A percentile compares a stretch with the other conserved stretches of the same genome.
Conservation (phyloP, 2,113 vertebrate species). For the Cheilinus undulatus region DNA sequence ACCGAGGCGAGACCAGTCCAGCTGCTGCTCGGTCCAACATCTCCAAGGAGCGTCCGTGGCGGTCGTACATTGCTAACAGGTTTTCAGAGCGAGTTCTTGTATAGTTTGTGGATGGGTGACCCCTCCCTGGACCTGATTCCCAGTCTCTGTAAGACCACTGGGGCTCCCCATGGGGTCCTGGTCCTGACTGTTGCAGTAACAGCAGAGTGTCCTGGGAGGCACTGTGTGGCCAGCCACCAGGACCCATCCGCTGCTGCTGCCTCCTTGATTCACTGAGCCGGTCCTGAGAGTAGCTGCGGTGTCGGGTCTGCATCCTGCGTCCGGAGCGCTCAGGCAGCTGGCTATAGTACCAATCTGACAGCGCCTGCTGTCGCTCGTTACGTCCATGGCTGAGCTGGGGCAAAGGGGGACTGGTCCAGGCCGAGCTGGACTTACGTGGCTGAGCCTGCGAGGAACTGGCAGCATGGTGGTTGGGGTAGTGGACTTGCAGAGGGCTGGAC, state of each 20-base stretch:
- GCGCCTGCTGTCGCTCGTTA: constrained; percentile 87
- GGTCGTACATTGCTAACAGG: constrained; percentile 83
- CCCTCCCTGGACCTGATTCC: constrained; percentile 53
- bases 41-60: constrained; percentile 88
- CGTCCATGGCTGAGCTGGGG: constrained; percentile 65
- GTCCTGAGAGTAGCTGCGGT: constrained; percentile 94
- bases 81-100: constrained; percentile 88
- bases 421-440: constrained; percentile 56
- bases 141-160: constrained; percentile 73
- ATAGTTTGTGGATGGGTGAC: constrained; percentile 55
- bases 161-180: constrained; percentile 71
- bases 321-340: constrained; percentile 86
- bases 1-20: constrained; percentile 80
- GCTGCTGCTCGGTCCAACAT: constrained; percentile 83
- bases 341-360: constrained; percentile 92
- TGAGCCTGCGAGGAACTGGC: constrained; percentile 70
- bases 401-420: constrained; percentile 80
- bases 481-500: constrained; percentile 79
- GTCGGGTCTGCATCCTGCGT: constrained; percentile 86
- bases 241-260: constrained; percentile 70
- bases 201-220: constrained; percentile 94
- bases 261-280: constrained; percentile 85
- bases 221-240: constrained; percentile 90
- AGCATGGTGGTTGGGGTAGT: constrained; percentile 77
- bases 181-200: constrained; percentile 81